These are phyloP conservation scores for Chaetophractus vellerosus DNA, from an alignment of 2,797 vertebrate genomes.

Conservation along the genomic window DNA sequence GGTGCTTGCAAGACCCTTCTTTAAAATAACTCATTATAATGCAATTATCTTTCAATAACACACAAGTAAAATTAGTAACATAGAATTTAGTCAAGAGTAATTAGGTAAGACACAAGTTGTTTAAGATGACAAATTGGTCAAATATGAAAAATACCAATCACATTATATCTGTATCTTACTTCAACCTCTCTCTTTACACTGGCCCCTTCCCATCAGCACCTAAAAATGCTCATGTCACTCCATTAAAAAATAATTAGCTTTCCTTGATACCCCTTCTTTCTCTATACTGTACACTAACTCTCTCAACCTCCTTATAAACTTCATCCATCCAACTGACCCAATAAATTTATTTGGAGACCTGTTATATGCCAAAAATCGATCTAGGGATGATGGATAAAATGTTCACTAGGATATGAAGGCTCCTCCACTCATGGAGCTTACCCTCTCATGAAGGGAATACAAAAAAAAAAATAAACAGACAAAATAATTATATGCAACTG, in stretches of 20 bases:
- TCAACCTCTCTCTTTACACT: neutral
- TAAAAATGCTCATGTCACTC: neutral
- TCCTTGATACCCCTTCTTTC: neutral
- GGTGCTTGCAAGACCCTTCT: constrained; percentile 21
- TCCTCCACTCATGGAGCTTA: neutral
- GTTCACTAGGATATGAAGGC: neutral
- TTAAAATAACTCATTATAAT: neutral
- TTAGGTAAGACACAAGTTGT: neutral
- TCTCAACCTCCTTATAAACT: constrained; percentile 18
- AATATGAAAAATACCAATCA: neutral
- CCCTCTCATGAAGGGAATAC: neutral
- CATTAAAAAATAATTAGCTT: neutral
- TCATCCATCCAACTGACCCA: neutral
- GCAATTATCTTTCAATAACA: neutral
- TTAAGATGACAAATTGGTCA: neutral
- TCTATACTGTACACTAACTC: neutral
- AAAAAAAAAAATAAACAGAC: constrained; percentile 3
- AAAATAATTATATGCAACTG: neutral
- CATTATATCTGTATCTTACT: neutral
- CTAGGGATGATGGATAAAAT: neutral
- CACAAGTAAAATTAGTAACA: neutral
- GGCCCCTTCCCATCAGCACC: neutral
- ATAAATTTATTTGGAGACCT: neutral
- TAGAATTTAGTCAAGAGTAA: neutral
- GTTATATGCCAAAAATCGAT: neutral